These are phyloP conservation scores for Falcunculus frontatus DNA, from an alignment of 2,113 vertebrate genomes.

Conservation along the genomic window DNA sequence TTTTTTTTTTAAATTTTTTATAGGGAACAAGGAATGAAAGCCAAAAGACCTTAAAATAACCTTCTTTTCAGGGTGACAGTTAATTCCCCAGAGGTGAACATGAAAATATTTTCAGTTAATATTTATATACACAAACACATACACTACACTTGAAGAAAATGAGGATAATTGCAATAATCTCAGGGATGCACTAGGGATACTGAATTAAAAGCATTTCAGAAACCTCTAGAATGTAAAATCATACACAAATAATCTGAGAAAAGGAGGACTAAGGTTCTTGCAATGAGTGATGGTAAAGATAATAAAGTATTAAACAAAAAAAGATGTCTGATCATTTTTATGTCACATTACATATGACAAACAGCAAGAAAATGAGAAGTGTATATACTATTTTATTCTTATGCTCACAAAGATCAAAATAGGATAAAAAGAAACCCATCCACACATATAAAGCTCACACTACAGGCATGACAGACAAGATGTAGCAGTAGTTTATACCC, in stretches of 20 bases:
- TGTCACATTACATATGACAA: neutral
- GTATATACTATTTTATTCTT: neutral
- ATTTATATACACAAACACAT: neutral
- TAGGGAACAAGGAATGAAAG: neutral
- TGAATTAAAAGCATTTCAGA: neutral
- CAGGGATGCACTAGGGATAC: neutral
- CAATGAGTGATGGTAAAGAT: neutral
- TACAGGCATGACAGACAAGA: neutral
- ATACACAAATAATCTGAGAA: neutral
- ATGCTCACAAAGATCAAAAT: neutral
- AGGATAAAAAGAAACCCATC: neutral
- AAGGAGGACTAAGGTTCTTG: neutral
- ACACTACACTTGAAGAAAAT: neutral
- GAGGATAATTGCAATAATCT: neutral
- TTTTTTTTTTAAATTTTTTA: too few species aligned
- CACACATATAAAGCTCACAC: neutral
- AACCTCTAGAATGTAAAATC: neutral
- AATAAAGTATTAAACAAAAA: neutral
- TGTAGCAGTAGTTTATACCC: neutral
- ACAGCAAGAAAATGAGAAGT: neutral
- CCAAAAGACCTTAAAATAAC: neutral
- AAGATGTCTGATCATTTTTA: neutral
- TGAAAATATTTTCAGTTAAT: neutral
- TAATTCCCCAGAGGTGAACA: neutral
- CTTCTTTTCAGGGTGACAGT: neutral